Percentiles rank a stretch among this genome's conserved stretches.
phyloP scores from a whole-genome alignment of 2,888 invertebrate genomes.

The Panopea generosa region DNA sequence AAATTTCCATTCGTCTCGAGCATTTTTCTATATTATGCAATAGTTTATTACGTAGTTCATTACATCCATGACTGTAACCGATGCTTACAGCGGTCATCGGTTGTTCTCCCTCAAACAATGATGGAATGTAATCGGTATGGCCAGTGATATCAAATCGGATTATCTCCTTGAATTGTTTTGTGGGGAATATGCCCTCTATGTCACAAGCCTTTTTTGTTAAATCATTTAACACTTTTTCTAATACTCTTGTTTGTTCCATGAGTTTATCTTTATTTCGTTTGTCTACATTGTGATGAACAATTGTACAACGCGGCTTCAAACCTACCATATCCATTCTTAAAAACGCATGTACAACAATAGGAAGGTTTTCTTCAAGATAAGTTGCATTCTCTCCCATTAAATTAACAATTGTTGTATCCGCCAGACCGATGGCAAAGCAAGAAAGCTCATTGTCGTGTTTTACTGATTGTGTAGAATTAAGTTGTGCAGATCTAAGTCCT shows the following conservation, averaged over 20 bases:
- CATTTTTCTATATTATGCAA: not conserved
- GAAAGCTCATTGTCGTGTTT: constrained; percentile 41
- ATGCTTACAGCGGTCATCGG: constrained; percentile 41
- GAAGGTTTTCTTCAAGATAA: constrained; percentile 34
- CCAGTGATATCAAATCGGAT: constrained; percentile 29
- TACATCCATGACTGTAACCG: constrained; percentile 22
- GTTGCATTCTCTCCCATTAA: constrained; percentile 37
- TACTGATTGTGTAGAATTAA: not conserved
- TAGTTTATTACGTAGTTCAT: constrained; percentile 7
- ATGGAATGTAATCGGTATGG: constrained; percentile 30
- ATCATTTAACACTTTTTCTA: constrained; percentile 24
- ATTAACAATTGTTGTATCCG: constrained; percentile 30
- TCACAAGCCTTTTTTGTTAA: constrained; percentile 27
- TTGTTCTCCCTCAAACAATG: constrained; percentile 36
- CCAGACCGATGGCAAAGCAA: constrained; percentile 39
- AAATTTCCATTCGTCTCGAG: not conserved
- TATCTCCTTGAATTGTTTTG: constrained; percentile 26
- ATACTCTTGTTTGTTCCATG: constrained; percentile 12
- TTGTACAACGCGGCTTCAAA: constrained; percentile 17
- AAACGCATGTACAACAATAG: constrained; percentile 36
- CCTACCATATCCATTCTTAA: constrained; percentile 26
- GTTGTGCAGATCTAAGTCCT: constrained; percentile 40
- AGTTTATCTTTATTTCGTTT: constrained; percentile 15
- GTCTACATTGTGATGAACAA: constrained; percentile 51
- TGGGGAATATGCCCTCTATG: constrained; percentile 16